Evolutionary conservation across 1,140 invertebrate species (phyloP).

Genomic region (Planococcus citri): DNA sequence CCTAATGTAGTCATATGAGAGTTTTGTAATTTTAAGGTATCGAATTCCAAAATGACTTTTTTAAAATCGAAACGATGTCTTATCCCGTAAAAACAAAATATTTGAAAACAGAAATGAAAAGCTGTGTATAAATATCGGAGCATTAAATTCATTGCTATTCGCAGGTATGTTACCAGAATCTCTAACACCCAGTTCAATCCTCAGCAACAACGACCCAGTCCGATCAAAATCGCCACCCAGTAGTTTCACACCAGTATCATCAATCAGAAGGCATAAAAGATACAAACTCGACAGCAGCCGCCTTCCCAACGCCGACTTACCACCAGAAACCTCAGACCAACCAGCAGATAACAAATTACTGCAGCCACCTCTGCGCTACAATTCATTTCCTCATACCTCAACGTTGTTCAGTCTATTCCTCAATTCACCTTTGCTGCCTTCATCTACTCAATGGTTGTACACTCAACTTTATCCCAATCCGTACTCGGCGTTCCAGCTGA

Average conservation of each 20-base stretch:
- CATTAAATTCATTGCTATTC: too few relatives aligned
- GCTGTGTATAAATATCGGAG: too few relatives aligned
- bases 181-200: neutral
- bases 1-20: too few relatives aligned
- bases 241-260: neutral
- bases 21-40: too few relatives aligned
- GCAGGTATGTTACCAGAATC: neutral
- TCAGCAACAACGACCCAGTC: neutral
- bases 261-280: neutral
- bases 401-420: slow-evolving; percentile 42
- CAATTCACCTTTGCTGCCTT: slow-evolving; percentile 53
- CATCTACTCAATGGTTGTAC: slow-evolving; percentile 58
- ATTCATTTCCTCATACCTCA: slow-evolving; percentile 36
- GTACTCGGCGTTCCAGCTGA: slow-evolving; percentile 24
- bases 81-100: too few relatives aligned
- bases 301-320: neutral
- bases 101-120: too few relatives aligned
- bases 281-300: neutral
- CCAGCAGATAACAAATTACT: neutral
- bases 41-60: too few relatives aligned
- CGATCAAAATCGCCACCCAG: slow-evolving; percentile 2
- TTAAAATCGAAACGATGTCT: too few relatives aligned
- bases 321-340: neutral
- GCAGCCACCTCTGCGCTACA: neutral
- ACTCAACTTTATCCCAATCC: slow-evolving; percentile 46